Conservation (phyloP, 2,888 invertebrate species). For the Dasypolia templi region DNA sequence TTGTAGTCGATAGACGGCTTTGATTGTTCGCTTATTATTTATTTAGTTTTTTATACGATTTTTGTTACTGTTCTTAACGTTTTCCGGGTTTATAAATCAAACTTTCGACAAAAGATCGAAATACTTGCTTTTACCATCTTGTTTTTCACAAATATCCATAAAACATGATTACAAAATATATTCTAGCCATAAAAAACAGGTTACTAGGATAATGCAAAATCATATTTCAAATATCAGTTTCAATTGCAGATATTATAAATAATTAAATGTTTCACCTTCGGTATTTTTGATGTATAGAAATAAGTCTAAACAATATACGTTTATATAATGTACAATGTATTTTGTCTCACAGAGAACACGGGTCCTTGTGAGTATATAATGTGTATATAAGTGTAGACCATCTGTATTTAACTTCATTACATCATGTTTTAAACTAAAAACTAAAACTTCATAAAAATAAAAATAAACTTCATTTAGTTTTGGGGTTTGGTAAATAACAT, state of each 20-base stretch:
- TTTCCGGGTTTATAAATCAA: background rate
- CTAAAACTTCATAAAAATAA: background rate
- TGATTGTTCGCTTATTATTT: constrained; percentile 57
- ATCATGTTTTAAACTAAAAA: constrained; percentile 37
- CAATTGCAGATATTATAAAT: constrained; percentile 18
- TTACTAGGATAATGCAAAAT: background rate
- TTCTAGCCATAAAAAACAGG: background rate
- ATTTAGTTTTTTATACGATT: constrained; percentile 26
- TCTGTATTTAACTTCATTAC: constrained; percentile 70
- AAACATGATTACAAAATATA: background rate
- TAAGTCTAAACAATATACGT: constrained; percentile 46
- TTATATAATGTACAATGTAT: constrained; percentile 77
- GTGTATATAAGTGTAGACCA: constrained; percentile 69
- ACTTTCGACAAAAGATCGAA: background rate
- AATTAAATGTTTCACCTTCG: constrained; percentile 26
- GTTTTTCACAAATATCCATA: constrained; percentile 15
- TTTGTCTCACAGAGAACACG: constrained; percentile 89
- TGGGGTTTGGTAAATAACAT: constrained; percentile 35
- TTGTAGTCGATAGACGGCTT: constrained; percentile 62
- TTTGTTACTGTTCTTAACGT: constrained; percentile 23
- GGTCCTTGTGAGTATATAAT: constrained; percentile 88
- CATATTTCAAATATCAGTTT: constrained; percentile 2
- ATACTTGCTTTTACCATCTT: constrained; percentile 27
- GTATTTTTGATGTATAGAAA: constrained; percentile 20
- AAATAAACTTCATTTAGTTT: constrained; percentile 23